Evolutionary conservation across 2,113 vertebrate genomes (phyloP), one percentile per base, ranked within the genome.

Genomic region (Pomatorhinus ruficollis): DNA sequence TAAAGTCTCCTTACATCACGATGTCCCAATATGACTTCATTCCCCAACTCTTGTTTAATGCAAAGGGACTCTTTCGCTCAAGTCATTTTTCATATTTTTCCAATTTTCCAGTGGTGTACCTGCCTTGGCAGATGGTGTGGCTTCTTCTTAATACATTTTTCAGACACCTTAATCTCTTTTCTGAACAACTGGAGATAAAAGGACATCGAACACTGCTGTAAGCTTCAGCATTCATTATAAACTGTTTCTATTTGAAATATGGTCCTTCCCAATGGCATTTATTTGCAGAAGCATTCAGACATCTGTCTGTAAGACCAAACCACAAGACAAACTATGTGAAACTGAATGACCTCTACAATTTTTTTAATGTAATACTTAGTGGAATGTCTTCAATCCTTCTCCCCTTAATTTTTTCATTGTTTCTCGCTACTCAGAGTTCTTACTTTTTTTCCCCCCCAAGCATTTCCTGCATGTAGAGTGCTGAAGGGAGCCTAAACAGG

Each of bases 211-310:
- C 24, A 18, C 42, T 59, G 50, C 65, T 75, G 47, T 81, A 90
- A 92, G 64, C 68, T 83, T 86, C n/a, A 28, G 53, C 54, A n/a
- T 83, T 94, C 71, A 44, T 75, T 90, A 66, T 44, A 74, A 89
- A 83, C 28, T 49, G 24, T 10, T 87, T 84, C 81, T 10, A 60
- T 94, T 78, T 84, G 80, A 91, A 94, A 83, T 44, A 77, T 1
- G 52, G 71, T 78, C 60, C 33, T 96, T 92, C 65, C 68, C 45
- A 52, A 30, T 45, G 35, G 54, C 50, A 68, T 92, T 95, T 88
- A 65, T 88, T 94, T 93, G 74, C 27, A 42, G 74, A 88, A 83
- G 35, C 40, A 70, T 90, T 90, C 87, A 90, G 75, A 77, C 33
- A 70, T 91, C 50, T 69, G 53, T 89, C 47, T 74, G 53, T 74